These are phyloP conservation scores for Aspidoscelis tigris DNA, from an alignment of 2,113 vertebrate genomes.

Conservation along the genomic window DNA sequence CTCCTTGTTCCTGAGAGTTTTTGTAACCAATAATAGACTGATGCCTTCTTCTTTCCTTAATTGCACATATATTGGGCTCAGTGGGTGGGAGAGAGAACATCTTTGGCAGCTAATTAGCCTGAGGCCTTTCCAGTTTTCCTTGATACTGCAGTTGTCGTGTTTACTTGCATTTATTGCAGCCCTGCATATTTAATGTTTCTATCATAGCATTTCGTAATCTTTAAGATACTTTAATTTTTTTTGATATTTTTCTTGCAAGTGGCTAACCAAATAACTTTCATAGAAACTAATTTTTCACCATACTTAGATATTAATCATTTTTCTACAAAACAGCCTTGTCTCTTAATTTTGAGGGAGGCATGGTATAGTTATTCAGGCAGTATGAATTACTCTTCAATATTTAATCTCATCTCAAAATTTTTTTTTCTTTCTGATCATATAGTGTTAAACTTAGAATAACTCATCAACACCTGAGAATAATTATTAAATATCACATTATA, in stretches of 20 bases:
- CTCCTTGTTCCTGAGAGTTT: constrained; percentile 1
- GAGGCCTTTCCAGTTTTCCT: constrained; percentile 2
- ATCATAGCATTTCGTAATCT: neutral
- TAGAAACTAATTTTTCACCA: neutral
- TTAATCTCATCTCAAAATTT: neutral
- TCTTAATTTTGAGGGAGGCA: neutral
- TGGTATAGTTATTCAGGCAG: neutral
- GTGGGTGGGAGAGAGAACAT: constrained; percentile 26
- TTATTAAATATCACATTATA: neutral
- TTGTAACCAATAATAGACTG: constrained; percentile 13
- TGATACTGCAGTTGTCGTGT: neutral
- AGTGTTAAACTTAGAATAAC: neutral
- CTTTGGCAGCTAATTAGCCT: constrained; percentile 23
- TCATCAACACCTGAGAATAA: neutral
- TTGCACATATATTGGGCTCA: constrained; percentile 21
- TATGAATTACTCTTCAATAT: neutral
- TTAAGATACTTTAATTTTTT: neutral
- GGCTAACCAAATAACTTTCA: neutral
- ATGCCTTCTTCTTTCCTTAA: constrained; percentile 18
- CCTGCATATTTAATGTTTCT: neutral
- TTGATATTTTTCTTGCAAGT: neutral
- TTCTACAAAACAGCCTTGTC: neutral
- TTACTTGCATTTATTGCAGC: neutral
- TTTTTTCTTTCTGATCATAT: neutral
- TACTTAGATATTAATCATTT: neutral